Percentiles rank a stretch among this genome's conserved stretches.
Evolutionary conservation across 2,888 invertebrate genomes (phyloP).

Genomic region (Netelia inedita): DNA sequence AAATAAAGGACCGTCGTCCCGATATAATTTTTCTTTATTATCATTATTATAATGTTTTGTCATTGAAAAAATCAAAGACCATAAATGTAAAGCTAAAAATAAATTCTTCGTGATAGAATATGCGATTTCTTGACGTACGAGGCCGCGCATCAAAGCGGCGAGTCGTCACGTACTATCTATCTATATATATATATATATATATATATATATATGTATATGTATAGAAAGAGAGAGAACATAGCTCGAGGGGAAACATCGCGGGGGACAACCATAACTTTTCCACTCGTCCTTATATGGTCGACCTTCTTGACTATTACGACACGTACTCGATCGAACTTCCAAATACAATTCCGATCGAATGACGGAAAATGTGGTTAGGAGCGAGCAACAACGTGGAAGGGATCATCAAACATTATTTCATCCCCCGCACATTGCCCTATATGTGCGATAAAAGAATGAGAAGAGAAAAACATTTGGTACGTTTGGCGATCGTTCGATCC

Average conservation of each 20-base stretch:
- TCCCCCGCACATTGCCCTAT: no score
- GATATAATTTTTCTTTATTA: no score
- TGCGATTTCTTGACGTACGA: conserved; percentile 17
- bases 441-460: no score
- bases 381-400: not conserved
- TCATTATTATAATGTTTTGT: not conserved
- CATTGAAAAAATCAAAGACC: not conserved
- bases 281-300: conserved; percentile 61
- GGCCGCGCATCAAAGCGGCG: conserved; percentile 40
- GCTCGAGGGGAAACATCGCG: conserved; percentile 54
- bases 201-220: not conserved
- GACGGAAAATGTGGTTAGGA: conserved; percentile 10
- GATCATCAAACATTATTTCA: not conserved
- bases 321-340: conserved; percentile 8
- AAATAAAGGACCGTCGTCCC: not conserved
- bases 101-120: conserved; percentile 17
- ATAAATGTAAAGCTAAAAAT: not conserved
- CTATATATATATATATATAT: not conserved
- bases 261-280: conserved; percentile 58
- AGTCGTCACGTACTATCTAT: conserved; percentile 33
- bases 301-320: not conserved
- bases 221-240: not conserved
- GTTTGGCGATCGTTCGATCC: not conserved
- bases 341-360: conserved; percentile 52
- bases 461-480: no score